Evolutionary conservation across 1,140 invertebrate species (phyloP).

Genomic region (Leptinotarsa texana): DNA sequence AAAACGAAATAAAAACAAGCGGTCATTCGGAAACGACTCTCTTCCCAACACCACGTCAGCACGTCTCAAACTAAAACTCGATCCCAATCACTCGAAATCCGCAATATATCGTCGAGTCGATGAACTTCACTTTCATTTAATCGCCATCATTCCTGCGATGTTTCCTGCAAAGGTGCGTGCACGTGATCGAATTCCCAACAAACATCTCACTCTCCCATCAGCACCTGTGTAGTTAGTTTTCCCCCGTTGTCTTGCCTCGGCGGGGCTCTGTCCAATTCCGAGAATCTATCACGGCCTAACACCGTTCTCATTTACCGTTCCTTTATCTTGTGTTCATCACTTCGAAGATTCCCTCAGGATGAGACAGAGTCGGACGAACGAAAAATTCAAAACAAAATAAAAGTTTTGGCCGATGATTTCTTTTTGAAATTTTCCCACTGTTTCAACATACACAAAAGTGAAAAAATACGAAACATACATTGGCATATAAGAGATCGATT

Average conservation of each 20-base stretch:
- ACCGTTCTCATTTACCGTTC: conserved; percentile 45
- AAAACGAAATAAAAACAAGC: too few species aligned
- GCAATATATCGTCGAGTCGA: conserved; percentile 1
- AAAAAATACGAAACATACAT: too few species aligned
- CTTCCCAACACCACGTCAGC: too few species aligned
- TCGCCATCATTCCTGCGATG: conserved; percentile 30
- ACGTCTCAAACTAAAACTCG: too few species aligned
- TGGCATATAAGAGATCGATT: too few species aligned
- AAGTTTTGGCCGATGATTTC: too few species aligned
- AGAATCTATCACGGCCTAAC: conserved; percentile 42
- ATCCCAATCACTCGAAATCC: conserved; percentile 1
- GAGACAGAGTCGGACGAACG: neutral
- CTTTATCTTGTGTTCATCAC: conserved; percentile 42
- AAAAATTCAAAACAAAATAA: too few species aligned
- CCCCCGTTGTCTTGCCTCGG: conserved; percentile 9
- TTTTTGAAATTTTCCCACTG: too few species aligned
- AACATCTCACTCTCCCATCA: conserved; percentile 30
- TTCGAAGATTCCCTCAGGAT: conserved; percentile 33
- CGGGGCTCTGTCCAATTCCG: conserved; percentile 23
- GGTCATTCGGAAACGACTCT: too few species aligned
- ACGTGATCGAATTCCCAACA: conserved; percentile 44
- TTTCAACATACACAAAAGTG: too few species aligned
- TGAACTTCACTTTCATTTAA: conserved; percentile 34
- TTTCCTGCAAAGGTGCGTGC: conserved; percentile 33
- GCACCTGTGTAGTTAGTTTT: conserved; percentile 38